These are phyloP conservation scores for Platycnemis pennipes DNA, from an alignment of 2,888 invertebrate genomes.

Conservation along the genomic window DNA sequence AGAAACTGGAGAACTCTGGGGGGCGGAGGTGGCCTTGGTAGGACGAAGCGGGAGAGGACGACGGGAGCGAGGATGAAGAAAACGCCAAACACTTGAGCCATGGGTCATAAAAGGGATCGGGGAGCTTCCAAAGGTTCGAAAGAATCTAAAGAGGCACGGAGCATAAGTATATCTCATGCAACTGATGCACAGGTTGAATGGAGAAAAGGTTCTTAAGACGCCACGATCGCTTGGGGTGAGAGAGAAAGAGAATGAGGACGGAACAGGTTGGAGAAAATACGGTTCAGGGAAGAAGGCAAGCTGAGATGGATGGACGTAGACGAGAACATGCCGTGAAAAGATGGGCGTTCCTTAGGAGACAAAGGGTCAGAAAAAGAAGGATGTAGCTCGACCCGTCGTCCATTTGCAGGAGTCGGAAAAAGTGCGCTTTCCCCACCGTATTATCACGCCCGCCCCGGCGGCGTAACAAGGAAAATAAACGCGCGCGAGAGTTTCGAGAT, in stretches of 20 bases:
- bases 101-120: conserved; percentile 32
- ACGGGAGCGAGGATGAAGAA: not conserved
- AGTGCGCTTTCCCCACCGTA: not conserved
- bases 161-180: conserved; percentile 44
- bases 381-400: not conserved
- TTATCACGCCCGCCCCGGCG: not conserved
- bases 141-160: conserved; percentile 40
- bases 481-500: not conserved
- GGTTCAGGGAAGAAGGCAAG: not conserved
- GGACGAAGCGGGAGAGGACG: not conserved
- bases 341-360: not conserved
- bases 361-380: not conserved
- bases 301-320: not conserved
- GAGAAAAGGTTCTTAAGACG: not conserved
- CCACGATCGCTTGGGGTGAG: not conserved
- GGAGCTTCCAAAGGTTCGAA: conserved; percentile 41
- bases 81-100: not conserved
- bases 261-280: not conserved
- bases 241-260: not conserved
- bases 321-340: not conserved
- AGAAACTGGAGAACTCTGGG: not conserved
- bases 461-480: not conserved
- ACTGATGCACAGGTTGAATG: conserved; percentile 29
- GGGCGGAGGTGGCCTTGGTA: too few species aligned
- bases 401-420: not conserved